phyloP scores from a whole-genome alignment of 2,113 vertebrate genomes.

The Pogona vitticeps region DNA sequence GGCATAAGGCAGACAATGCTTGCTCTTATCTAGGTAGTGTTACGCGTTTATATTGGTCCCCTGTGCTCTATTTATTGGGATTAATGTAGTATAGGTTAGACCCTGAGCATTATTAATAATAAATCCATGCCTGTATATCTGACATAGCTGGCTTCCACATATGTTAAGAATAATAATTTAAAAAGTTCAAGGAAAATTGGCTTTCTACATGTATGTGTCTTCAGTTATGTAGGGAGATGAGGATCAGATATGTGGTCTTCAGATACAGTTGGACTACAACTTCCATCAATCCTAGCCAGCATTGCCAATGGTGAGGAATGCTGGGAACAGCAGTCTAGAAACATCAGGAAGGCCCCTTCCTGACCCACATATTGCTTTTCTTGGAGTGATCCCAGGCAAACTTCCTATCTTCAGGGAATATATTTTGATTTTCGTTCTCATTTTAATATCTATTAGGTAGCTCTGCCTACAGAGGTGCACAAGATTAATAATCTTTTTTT shows the following conservation, averaged over 20 bases:
- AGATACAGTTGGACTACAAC: neutral
- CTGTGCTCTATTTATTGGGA: too few species aligned
- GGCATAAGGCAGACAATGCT: too few species aligned
- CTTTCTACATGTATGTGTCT: neutral
- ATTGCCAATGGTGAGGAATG: neutral
- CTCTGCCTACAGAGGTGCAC: neutral
- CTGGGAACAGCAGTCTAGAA: neutral
- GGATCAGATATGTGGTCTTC: neutral
- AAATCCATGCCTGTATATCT: neutral
- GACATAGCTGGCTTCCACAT: neutral
- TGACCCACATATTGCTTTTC: neutral
- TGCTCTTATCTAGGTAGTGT: too few species aligned
- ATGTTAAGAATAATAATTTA: neutral
- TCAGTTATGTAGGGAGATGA: too few species aligned
- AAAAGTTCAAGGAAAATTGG: neutral
- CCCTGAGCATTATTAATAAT: neutral
- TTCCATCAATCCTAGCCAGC: neutral
- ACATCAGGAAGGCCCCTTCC: neutral
- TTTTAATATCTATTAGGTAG: constrained; percentile 4
- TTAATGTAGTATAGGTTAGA: too few species aligned
- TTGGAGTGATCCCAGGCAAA: neutral
- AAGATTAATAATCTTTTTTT: neutral
- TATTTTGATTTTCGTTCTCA: neutral
- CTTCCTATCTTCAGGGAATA: neutral
- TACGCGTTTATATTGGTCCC: too few species aligned